Evolutionary conservation across 2,113 vertebrate genomes (phyloP).

Genomic region (Tupaia chinensis): DNA sequence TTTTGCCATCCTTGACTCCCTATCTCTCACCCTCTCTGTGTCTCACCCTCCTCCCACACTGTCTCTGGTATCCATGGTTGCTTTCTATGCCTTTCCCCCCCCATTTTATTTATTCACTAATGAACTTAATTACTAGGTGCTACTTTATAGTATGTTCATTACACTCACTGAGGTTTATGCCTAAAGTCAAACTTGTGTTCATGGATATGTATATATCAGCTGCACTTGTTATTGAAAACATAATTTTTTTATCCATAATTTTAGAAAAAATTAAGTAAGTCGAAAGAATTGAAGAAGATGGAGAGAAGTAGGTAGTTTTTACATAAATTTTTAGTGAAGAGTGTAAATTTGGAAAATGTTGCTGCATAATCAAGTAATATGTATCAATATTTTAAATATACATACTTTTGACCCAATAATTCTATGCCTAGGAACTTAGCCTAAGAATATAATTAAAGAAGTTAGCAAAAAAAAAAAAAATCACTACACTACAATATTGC

Average conservation of each 20-base stretch:
- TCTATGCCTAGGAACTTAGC: background rate
- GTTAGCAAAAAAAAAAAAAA: background rate
- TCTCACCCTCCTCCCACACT: no score
- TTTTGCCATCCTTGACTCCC: no score
- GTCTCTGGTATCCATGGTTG: no score
- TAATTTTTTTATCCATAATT: background rate
- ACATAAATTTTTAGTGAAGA: background rate
- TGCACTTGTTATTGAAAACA: no score
- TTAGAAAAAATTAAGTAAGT: background rate
- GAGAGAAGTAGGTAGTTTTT: background rate
- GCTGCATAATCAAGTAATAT: constrained; percentile 11
- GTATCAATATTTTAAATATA: background rate
- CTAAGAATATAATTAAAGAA: background rate
- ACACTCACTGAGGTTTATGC: no score
- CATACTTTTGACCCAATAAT: background rate
- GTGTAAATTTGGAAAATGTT: background rate
- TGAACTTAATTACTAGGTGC: no score
- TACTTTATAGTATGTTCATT: no score
- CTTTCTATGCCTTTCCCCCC: no score
- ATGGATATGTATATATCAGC: no score
- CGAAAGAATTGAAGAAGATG: background rate
- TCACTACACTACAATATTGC: background rate
- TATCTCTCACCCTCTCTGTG: no score
- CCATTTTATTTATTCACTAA: no score
- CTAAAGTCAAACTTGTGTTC: no score